Conservation (phyloP, 2,888 invertebrate genomes). For the Acanthopleura granulata region DNA sequence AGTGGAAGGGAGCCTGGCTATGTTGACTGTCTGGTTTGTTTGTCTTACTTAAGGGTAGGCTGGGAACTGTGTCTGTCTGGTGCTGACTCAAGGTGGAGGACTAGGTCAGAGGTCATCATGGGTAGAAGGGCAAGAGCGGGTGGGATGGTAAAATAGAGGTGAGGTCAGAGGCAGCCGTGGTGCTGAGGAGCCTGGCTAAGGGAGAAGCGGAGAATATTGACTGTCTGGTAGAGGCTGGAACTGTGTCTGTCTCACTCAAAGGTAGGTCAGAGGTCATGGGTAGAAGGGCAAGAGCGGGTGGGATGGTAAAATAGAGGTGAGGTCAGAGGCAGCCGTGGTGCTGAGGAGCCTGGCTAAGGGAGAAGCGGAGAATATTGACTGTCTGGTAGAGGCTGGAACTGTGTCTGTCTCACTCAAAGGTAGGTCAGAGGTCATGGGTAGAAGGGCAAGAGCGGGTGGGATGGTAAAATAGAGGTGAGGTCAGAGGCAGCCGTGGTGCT, state of each 20-base stretch:
- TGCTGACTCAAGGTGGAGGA: slow-evolving; percentile 83
- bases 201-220: slow-evolving; percentile 86
- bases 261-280: slow-evolving; percentile 75
- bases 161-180: slow-evolving; percentile 84
- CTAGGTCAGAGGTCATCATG: no score
- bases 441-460: no score
- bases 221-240: slow-evolving; percentile 82
- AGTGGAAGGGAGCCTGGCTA: no score
- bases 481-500: no score
- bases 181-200: slow-evolving; percentile 90
- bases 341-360: slow-evolving; percentile 92
- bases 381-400: slow-evolving; percentile 83
- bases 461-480: no score
- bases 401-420: slow-evolving; percentile 81
- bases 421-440: slow-evolving; percentile 51
- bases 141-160: slow-evolving; percentile 85
- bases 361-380: slow-evolving; percentile 82
- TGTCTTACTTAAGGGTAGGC: no score
- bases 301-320: slow-evolving; percentile 88
- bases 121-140: no score
- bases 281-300: slow-evolving; percentile 75
- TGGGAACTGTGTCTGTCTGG: slow-evolving; percentile 81
- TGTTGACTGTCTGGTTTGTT: no score
- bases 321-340: slow-evolving; percentile 85
- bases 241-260: slow-evolving; percentile 81